Evolutionary conservation across 2,797 vertebrate species (phyloP).

Genomic region (Alauda arvensis): DNA sequence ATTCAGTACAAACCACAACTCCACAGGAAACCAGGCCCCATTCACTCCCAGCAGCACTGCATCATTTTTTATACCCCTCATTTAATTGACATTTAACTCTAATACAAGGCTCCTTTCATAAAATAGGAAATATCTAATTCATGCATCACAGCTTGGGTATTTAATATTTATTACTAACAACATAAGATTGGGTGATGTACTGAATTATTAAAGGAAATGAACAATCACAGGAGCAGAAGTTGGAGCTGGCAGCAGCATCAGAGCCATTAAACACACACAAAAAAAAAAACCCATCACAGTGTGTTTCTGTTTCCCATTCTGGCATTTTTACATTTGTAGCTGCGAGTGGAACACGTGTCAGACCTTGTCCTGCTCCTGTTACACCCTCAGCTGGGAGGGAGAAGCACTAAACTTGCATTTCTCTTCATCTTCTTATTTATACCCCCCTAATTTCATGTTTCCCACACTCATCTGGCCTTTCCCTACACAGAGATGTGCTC

Average conservation of each 20-base stretch:
- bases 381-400: neutral
- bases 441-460: fast-evolving
- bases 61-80: neutral
- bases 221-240: constrained; percentile 18
- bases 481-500: neutral
- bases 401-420: neutral
- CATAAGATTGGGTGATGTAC: constrained; percentile 8
- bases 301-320: neutral
- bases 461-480: neutral
- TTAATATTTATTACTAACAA: constrained; percentile 35
- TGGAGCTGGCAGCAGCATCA: neutral
- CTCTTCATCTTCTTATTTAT: fast-evolving
- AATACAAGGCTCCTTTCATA: constrained; percentile 7
- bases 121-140: constrained; percentile 27
- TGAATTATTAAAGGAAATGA: constrained; percentile 43
- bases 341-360: neutral
- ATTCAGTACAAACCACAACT: neutral
- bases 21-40: neutral
- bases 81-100: constrained; percentile 46
- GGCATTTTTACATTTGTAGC: neutral
- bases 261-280: constrained; percentile 7
- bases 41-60: neutral
- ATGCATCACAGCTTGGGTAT: constrained; percentile 14
- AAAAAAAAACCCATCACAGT: neutral
- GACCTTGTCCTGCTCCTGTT: neutral